phyloP scores from a whole-genome alignment of 2,113 vertebrate genomes.

The Heptranchias perlo region DNA sequence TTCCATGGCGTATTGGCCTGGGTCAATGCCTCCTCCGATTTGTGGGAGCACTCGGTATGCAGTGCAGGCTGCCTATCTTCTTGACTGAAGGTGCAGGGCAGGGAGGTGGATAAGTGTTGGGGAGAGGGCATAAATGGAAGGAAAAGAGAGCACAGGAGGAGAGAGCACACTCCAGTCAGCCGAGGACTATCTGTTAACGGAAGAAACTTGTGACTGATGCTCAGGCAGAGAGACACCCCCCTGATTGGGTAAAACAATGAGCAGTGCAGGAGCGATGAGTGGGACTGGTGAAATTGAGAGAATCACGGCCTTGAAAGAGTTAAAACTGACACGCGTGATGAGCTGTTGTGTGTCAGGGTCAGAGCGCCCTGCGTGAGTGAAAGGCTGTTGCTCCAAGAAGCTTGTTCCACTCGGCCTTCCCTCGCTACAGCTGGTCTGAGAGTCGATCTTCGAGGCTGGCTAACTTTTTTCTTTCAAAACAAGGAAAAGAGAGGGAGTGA shows the following conservation, averaged over 20 bases:
- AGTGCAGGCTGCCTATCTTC: no score
- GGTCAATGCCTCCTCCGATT: no score
- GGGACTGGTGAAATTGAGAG: neutral
- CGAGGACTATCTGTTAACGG: no score
- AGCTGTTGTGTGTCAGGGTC: conserved; percentile 7
- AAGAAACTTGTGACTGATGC: no score
- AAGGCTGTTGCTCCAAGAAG: neutral
- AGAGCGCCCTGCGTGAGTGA: neutral
- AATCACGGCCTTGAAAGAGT: neutral
- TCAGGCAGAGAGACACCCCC: neutral
- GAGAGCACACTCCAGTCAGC: no score
- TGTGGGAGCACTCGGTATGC: no score
- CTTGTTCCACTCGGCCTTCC: neutral
- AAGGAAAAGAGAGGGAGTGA: neutral
- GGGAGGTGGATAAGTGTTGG: no score
- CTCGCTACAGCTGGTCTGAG: neutral
- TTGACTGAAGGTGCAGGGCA: no score
- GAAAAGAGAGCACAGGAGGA: no score
- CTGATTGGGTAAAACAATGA: neutral
- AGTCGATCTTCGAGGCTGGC: neutral
- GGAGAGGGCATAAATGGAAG: no score
- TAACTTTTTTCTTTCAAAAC: neutral
- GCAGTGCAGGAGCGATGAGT: neutral
- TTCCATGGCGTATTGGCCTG: no score
- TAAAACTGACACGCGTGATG: neutral